These are phyloP conservation scores for Rhabdomys pumilio DNA, from an alignment of 2,797 vertebrate species.

Conservation along the genomic window DNA sequence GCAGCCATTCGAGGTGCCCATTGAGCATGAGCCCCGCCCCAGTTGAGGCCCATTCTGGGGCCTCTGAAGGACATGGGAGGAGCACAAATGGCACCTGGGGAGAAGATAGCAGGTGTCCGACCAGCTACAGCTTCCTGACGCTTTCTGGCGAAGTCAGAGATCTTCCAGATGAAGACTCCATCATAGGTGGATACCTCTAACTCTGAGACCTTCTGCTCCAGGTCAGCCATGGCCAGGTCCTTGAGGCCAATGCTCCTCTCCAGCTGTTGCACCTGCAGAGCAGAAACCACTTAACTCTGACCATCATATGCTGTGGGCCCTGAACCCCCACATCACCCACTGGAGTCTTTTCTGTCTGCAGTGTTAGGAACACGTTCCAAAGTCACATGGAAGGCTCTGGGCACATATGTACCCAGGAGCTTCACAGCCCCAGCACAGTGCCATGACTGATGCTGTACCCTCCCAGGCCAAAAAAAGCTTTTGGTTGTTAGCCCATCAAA, in stretches of 20 bases:
- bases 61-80: too few species aligned
- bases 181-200: slow-evolving; percentile 95
- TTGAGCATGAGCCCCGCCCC: not conserved
- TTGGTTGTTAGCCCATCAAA: too few species aligned
- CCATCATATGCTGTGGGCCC: not conserved
- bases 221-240: slow-evolving; percentile 95
- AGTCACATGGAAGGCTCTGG: not conserved
- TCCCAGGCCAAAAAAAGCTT: not conserved
- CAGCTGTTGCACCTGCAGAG: slow-evolving; percentile 94
- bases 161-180: slow-evolving; percentile 97
- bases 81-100: slow-evolving; percentile 92
- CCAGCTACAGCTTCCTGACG: slow-evolving; percentile 96
- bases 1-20: not conserved
- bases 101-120: slow-evolving; percentile 96
- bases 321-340: not conserved
- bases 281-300: not conserved
- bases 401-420: fast-evolving
- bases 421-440: fast-evolving
- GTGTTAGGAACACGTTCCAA: not conserved
- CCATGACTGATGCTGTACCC: too few species aligned
- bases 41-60: not conserved
- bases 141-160: slow-evolving; percentile 94
- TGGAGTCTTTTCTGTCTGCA: not conserved
- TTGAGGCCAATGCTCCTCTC: slow-evolving; percentile 94
- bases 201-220: slow-evolving; percentile 93